phyloP scores from a whole-genome alignment of 2,797 vertebrate species.

The Distichodus sexfasciatus region DNA sequence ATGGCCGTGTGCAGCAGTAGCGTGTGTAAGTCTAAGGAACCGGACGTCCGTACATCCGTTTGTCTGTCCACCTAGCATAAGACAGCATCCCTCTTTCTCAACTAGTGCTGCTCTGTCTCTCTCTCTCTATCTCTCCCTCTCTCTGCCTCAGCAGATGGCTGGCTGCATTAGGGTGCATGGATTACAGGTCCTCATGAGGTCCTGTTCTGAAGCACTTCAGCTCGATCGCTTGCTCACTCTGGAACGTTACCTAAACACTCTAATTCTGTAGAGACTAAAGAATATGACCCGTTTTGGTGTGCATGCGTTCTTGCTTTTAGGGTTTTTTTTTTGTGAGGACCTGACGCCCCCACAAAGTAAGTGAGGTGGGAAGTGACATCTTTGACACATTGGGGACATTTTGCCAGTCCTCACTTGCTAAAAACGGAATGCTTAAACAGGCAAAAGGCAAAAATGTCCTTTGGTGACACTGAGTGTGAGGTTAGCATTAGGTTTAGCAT shows the following conservation, averaged over 20 bases:
- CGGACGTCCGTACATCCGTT: no score
- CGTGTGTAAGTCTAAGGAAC: slow-evolving; percentile 84
- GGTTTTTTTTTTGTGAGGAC: no score
- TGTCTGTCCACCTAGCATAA: slow-evolving; percentile 47
- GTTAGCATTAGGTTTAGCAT: no score
- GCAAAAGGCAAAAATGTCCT: no score
- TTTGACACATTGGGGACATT: no score
- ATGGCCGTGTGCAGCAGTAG: slow-evolving; percentile 92
- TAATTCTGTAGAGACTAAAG: not conserved
- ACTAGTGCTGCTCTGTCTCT: slow-evolving; percentile 9
- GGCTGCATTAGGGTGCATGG: slow-evolving; percentile 39
- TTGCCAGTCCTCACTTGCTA: no score
- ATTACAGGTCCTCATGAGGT: slow-evolving; percentile 34
- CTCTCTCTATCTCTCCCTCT: slow-evolving; percentile 45
- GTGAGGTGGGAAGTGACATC: not conserved
- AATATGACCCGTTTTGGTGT: slow-evolving; percentile 5
- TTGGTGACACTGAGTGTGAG: no score
- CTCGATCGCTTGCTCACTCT: slow-evolving; percentile 5
- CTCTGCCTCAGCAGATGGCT: slow-evolving; percentile 45
- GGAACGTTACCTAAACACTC: not conserved
- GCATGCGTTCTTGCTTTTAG: no score
- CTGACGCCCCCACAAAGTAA: not conserved
- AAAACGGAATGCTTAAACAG: no score
- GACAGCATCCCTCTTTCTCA: slow-evolving; percentile 8
- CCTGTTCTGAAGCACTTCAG: not conserved